These are phyloP conservation scores for Drosophila pseudotakahashii DNA, from an alignment of 2,888 invertebrate genomes.

Conservation along the genomic window DNA sequence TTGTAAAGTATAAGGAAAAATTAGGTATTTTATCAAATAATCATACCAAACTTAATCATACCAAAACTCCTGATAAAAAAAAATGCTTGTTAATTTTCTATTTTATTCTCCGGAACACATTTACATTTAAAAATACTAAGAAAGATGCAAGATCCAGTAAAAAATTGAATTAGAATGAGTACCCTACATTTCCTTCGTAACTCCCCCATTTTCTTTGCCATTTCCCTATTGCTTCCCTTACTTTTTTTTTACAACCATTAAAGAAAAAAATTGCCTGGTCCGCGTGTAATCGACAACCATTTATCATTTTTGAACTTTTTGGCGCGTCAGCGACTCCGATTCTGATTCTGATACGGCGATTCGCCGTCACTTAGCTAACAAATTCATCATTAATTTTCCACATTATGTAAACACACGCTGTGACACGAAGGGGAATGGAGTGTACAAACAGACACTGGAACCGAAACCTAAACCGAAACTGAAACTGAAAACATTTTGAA, in stretches of 20 bases:
- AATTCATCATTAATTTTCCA: slow-evolving; percentile 76
- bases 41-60: too few relatives aligned
- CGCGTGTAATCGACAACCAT: slow-evolving; percentile 48
- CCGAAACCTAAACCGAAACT: slow-evolving; percentile 30
- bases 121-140: too few relatives aligned
- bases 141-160: too few relatives aligned
- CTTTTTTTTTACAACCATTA: slow-evolving; percentile 2
- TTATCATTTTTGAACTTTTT: slow-evolving; percentile 66
- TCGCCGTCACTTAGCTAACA: slow-evolving; percentile 51
- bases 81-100: too few relatives aligned
- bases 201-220: background rate
- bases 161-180: too few relatives aligned
- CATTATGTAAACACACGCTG: slow-evolving; percentile 73
- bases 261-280: slow-evolving; percentile 3
- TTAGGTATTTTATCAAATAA: too few relatives aligned
- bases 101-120: too few relatives aligned
- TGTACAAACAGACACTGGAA: slow-evolving; percentile 10
- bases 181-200: background rate
- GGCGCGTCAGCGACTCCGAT: slow-evolving; percentile 31
- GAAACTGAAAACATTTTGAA: slow-evolving; percentile 63
- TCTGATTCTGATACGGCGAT: slow-evolving; percentile 24
- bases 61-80: too few relatives aligned
- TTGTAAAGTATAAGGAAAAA: too few relatives aligned
- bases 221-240: background rate
- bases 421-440: slow-evolving; percentile 19